Evolutionary conservation across 2,888 invertebrate genomes (phyloP).

Genomic region (Diarsia brunnea): DNA sequence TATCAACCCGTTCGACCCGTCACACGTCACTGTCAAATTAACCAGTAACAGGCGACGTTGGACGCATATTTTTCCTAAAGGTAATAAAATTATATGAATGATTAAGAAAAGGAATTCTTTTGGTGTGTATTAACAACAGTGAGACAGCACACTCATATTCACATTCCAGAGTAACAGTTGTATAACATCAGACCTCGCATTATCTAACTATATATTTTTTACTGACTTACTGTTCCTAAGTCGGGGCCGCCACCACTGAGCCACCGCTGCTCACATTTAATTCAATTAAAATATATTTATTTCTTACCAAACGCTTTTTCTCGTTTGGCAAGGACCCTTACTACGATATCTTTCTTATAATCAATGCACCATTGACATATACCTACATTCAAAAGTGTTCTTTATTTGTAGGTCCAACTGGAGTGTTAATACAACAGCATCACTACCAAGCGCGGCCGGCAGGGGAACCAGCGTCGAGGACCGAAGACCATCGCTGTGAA

Average conservation of each 20-base stretch:
- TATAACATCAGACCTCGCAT: too few species aligned
- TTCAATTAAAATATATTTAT: too few species aligned
- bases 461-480: conserved; percentile 82
- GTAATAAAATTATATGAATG: conserved; percentile 76
- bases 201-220: too few species aligned
- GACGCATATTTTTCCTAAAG: conserved; percentile 99
- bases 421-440: conserved; percentile 97
- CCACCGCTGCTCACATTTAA: too few species aligned
- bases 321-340: too few species aligned
- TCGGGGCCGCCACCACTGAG: too few species aligned
- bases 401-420: conserved; percentile 93
- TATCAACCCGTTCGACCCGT: conserved; percentile 99
- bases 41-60: conserved; percentile 98
- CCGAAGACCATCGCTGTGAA: conserved; percentile 74
- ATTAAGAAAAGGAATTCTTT: background rate
- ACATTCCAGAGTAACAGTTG: background rate
- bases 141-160: background rate
- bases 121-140: too few species aligned
- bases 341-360: background rate
- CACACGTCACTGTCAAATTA: conserved; percentile 98
- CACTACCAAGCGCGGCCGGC: conserved; percentile 97
- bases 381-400: background rate
- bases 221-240: too few species aligned
- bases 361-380: background rate
- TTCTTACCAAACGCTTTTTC: too few species aligned